A percentile compares a stretch with the other conserved stretches of the same genome.
Evolutionary conservation across 2,113 vertebrate species (phyloP).

Genomic region (Tinamus guttatus): DNA sequence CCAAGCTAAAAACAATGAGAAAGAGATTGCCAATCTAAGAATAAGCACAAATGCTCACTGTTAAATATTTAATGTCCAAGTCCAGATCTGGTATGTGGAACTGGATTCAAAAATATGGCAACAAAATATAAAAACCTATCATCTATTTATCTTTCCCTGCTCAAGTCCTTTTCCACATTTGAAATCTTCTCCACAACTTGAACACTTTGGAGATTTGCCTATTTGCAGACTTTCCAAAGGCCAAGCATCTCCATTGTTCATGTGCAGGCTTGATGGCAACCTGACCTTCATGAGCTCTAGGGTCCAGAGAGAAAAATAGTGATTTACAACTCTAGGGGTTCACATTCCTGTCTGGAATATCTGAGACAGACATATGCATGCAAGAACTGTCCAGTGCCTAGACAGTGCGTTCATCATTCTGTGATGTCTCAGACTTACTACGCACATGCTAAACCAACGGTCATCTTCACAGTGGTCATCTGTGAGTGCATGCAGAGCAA

Average conservation of each 20-base stretch:
- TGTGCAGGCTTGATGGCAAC: not conserved
- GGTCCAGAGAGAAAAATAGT: not conserved
- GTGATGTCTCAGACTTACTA: not conserved
- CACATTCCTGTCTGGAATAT: constrained; percentile 38
- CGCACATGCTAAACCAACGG: not conserved
- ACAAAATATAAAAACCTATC: not conserved
- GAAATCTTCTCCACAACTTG: not conserved
- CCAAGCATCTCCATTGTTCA: not conserved
- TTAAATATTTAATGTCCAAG: not conserved
- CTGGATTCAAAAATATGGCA: not conserved
- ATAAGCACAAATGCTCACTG: not conserved
- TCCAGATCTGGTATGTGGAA: not conserved
- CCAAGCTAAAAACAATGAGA: not conserved
- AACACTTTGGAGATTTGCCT: not conserved
- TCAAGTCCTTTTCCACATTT: not conserved
- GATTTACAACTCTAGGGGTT: not conserved
- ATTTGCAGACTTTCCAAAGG: not conserved
- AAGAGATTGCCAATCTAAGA: not conserved
- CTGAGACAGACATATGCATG: not conserved
- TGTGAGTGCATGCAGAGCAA: not conserved
- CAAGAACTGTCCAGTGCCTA: not conserved
- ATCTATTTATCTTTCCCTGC: not conserved
- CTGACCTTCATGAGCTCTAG: not conserved
- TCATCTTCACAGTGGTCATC: not conserved
- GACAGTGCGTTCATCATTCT: constrained; percentile 52